Evolutionary conservation across 53 echinoderm and acorn worm genomes (phyloP).

Genomic region (Arbacia lixula): DNA sequence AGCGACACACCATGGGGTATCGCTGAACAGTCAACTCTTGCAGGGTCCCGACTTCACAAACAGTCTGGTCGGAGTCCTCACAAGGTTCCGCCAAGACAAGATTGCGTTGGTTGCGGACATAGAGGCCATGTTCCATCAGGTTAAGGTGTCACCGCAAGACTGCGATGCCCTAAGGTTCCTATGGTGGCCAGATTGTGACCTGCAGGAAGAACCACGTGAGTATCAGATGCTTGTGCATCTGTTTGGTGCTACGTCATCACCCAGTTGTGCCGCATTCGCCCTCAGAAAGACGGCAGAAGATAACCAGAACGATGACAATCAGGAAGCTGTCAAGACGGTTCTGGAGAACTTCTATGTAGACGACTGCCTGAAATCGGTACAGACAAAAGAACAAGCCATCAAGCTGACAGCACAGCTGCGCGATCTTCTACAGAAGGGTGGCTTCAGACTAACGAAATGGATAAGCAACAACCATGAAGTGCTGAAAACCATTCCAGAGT

Average conservation of each 20-base stretch:
- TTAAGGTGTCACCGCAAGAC: conserved; percentile 43
- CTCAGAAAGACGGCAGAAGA: conserved; percentile 44
- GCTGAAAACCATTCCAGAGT: conserved; percentile 21
- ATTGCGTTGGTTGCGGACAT: conserved; percentile 68
- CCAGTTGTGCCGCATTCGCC: conserved; percentile 50
- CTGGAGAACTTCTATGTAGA: conserved; percentile 39
- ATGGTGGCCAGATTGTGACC: conserved; percentile 58
- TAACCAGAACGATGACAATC: not conserved
- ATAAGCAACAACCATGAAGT: conserved; percentile 60
- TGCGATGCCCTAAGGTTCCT: conserved; percentile 50
- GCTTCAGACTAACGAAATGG: conserved; percentile 66
- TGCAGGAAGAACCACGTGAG: not conserved
- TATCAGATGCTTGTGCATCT: conserved; percentile 58
- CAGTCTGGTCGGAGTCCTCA: conserved; percentile 64
- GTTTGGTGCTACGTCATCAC: conserved; percentile 63
- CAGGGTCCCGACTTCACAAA: conserved; percentile 76
- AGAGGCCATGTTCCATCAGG: conserved; percentile 77
- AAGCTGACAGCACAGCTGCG: conserved; percentile 5
- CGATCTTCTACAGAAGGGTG: conserved; percentile 38
- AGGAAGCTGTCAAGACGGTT: not conserved
- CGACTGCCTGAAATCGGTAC: conserved; percentile 42
- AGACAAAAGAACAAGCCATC: not conserved
- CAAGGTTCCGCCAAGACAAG: conserved; percentile 65
- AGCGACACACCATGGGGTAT: conserved; percentile 64
- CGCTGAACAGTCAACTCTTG: conserved; percentile 71